Evolutionary conservation across 2,113 vertebrate genomes (phyloP), one percentile per base, ranked within the genome.

Genomic region (Rattus rattus): DNA sequence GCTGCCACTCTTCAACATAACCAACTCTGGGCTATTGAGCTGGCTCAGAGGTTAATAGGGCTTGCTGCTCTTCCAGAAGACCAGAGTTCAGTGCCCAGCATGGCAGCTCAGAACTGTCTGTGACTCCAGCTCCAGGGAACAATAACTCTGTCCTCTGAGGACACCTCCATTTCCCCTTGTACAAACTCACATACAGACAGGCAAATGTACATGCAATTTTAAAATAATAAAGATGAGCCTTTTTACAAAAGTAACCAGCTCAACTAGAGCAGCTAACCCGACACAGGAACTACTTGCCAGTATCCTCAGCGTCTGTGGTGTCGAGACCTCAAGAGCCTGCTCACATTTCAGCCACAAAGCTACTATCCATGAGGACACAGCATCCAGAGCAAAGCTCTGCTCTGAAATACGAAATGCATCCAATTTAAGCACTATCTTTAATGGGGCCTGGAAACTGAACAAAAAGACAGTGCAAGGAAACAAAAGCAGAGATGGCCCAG

Each of bases 401-500:
- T 84, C 54, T 88, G 3, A 92, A 94, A 16, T 80, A 76, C n/a
- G 7, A 47, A 77, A 70, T 47, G 85, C 4, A 80, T 36, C 8
- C 84, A 22, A 87, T 73, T 90, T 89, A 33, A 93, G 95, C 93
- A 89, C 12, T 76, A 92, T n/a, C 36, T 80, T 90, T 85, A 92
- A 73, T 5, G 56, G n/a, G 28, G 77, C 47, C 33, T 83, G 4
- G 9, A 96, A 16, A 56, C 2, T 76, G 5, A 26, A 20, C 36
- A 69, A 85, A 54, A 84, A 84, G 81, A 28, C 12, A 56, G 12
- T 2, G 3, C 59, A 33, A 19, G 20, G 33, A 59, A 81, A 13
- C 26, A 2, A 85, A 39, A 47, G 26, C 24, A 47, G 61, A 47
- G n/a, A 12, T 63, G 20, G 47, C 36, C 22, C 11, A 5, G 22